These are phyloP conservation scores for Popillia japonica DNA, from an alignment of 1,140 invertebrate genomes.

Conservation along the genomic window DNA sequence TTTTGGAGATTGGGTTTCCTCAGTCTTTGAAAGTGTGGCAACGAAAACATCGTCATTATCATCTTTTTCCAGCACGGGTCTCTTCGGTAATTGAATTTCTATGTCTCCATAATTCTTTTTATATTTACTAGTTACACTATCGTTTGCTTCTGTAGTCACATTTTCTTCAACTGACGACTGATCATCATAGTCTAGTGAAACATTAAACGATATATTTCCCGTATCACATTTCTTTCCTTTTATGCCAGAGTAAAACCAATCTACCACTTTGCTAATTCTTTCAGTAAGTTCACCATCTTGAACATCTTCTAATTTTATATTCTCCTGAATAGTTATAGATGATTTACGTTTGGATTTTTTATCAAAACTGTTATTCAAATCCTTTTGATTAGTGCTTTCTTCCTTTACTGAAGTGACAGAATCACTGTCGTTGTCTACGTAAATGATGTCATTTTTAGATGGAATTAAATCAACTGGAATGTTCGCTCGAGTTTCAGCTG, in stretches of 20 bases:
- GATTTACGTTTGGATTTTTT: constrained; percentile 22
- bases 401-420: constrained; percentile 6
- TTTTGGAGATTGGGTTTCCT: not conserved
- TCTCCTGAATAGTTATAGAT: constrained; percentile 44
- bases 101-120: not conserved
- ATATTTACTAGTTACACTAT: not conserved
- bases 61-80: not conserved
- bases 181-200: constrained; percentile 43
- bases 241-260: constrained; percentile 43
- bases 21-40: not conserved
- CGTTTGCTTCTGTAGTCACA: not conserved
- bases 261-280: constrained; percentile 43
- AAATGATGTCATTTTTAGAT: constrained; percentile 33
- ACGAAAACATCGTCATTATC: constrained; percentile 21
- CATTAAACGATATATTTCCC: constrained; percentile 46
- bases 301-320: constrained; percentile 42
- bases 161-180: constrained; percentile 11
- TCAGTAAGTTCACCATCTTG: constrained; percentile 39
- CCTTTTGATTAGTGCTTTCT: constrained; percentile 32
- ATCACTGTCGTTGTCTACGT: constrained; percentile 34
- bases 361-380: not conserved
- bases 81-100: not conserved
- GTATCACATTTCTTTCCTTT: constrained; percentile 30
- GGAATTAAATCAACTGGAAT: not conserved
- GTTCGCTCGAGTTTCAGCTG: not conserved